Percentiles rank a stretch among this genome's conserved stretches.
Conservation (phyloP, 2,888 invertebrate genomes). For the Selenia dentaria region DNA sequence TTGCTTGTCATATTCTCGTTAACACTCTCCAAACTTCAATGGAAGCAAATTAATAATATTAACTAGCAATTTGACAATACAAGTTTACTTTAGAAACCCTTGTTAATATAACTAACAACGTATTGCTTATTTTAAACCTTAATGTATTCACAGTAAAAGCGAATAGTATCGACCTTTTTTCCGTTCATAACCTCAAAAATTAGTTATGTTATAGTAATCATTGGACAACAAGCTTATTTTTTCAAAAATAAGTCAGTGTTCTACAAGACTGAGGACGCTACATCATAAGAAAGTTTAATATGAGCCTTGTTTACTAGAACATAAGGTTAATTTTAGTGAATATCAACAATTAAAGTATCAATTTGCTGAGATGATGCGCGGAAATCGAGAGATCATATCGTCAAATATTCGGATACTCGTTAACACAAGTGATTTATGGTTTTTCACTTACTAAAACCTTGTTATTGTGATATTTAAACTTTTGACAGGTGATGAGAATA, state of each 20-base stretch:
- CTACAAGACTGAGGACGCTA: no score
- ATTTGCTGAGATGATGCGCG: slow-evolving; percentile 57
- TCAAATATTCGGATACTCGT: slow-evolving; percentile 40
- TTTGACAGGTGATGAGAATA: slow-evolving; percentile 22
- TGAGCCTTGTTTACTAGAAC: not conserved
- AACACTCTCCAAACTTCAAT: slow-evolving; percentile 9
- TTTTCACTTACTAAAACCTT: slow-evolving; percentile 19
- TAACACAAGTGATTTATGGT: slow-evolving; percentile 38
- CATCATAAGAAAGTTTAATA: not conserved
- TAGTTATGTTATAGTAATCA: no score
- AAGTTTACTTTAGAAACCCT: slow-evolving; percentile 1
- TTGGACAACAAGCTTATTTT: not conserved
- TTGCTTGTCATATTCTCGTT: slow-evolving; percentile 3
- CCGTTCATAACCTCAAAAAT: no score
- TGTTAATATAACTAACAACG: no score
- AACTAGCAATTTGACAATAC: slow-evolving; percentile 15
- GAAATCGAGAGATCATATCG: slow-evolving; percentile 36
- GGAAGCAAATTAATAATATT: slow-evolving; percentile 21
- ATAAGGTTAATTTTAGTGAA: slow-evolving; percentile 4
- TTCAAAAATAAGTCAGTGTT: not conserved
- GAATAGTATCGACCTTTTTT: no score
- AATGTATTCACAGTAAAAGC: no score
- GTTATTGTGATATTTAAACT: slow-evolving; percentile 22
- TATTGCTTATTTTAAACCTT: no score
- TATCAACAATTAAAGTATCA: slow-evolving; percentile 35